Evolutionary conservation across 2,797 vertebrate species (phyloP).

Genomic region (Sebastes variabilis): DNA sequence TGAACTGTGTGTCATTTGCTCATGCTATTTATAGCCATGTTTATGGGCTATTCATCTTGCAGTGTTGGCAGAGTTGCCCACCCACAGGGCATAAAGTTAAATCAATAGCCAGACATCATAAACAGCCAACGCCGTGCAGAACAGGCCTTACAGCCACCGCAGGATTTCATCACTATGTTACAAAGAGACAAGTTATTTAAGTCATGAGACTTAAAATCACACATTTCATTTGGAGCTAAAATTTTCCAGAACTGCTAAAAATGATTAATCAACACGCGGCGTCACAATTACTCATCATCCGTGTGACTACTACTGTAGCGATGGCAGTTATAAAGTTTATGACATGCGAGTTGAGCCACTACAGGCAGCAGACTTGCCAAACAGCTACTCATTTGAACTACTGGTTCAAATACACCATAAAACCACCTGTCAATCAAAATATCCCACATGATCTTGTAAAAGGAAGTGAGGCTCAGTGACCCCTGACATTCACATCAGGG

Average conservation of each 20-base stretch:
- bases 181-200: not conserved
- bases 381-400: not conserved
- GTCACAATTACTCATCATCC: not conserved
- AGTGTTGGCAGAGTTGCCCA: not conserved
- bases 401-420: not conserved
- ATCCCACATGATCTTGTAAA: not conserved
- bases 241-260: not conserved
- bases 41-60: not conserved
- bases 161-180: not conserved
- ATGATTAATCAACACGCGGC: not conserved
- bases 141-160: not conserved
- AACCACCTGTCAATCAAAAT: not conserved
- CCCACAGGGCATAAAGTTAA: constrained; percentile 38
- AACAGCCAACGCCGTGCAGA: constrained; percentile 11
- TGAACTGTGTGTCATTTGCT: not conserved
- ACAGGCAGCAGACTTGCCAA: not conserved
- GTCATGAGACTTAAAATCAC: not conserved
- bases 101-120: constrained; percentile 72
- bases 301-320: not conserved
- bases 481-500: not conserved
- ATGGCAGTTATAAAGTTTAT: not conserved
- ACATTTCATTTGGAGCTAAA: not conserved
- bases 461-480: not conserved
- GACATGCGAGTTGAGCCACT: not conserved
- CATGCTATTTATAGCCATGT: not conserved